Conservation (phyloP, 1,140 invertebrate genomes). For the Eciton burchellii region DNA sequence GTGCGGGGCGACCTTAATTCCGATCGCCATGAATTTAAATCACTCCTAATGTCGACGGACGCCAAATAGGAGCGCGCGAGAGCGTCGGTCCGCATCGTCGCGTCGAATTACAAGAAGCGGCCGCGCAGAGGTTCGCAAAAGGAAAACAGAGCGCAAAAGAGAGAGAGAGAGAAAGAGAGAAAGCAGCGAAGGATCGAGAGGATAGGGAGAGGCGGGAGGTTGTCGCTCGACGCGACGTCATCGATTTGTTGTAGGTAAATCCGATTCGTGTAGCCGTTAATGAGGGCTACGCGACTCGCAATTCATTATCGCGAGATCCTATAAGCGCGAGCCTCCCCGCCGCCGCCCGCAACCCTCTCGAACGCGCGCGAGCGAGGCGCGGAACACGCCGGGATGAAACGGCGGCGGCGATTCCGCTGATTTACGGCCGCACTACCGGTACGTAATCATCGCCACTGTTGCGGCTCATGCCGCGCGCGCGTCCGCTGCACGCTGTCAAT, state of each 20-base stretch:
- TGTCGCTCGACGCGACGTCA: no score
- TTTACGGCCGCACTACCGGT: slow-evolving; percentile 57
- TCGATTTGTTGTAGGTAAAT: no score
- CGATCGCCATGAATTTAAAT: slow-evolving; percentile 63
- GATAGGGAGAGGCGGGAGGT: no score
- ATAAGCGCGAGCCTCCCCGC: no score
- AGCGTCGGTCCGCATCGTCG: slow-evolving; percentile 46
- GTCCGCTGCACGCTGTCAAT: slow-evolving; percentile 63
- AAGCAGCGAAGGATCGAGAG: no score
- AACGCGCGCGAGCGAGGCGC: slow-evolving; percentile 24
- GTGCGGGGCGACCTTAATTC: slow-evolving; percentile 58
- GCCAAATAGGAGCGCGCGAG: slow-evolving; percentile 55
- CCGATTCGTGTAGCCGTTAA: no score
- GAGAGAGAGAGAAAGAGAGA: not conserved
- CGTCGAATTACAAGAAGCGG: slow-evolving; percentile 46
- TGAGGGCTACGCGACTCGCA: no score
- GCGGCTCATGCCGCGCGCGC: slow-evolving; percentile 35
- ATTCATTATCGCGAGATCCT: no score
- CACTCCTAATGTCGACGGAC: slow-evolving; percentile 54
- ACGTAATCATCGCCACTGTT: slow-evolving; percentile 63
- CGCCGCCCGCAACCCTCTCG: no score
- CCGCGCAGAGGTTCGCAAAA: not conserved
- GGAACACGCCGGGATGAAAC: slow-evolving; percentile 20
- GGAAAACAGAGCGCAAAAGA: not conserved
- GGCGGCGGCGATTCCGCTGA: slow-evolving; percentile 54